Percentiles rank a stretch among this genome's conserved stretches.
phyloP scores from a whole-genome alignment of 2,888 invertebrate genomes.

The Dilophus febrilis region DNA sequence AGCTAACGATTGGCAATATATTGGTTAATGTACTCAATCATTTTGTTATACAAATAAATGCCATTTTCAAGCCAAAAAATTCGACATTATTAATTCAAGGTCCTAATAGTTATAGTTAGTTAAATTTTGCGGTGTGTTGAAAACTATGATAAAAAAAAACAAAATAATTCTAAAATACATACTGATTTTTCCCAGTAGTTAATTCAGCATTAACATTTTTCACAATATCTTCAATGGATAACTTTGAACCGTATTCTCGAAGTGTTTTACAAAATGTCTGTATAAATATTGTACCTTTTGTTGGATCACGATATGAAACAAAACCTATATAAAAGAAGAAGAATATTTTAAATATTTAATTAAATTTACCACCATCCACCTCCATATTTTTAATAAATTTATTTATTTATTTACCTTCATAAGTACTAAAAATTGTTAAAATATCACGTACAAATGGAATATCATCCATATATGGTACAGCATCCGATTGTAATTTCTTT shows the following conservation, averaged over 20 bases:
- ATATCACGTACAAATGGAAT: conserved; percentile 15
- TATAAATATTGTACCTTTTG: conserved; percentile 23
- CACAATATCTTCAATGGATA: conserved; percentile 23
- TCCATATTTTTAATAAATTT: no score
- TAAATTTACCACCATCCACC: no score
- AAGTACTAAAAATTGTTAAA: conserved; percentile 27
- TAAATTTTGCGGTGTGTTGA: no score
- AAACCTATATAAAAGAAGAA: conserved; percentile 15
- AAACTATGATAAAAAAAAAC: no score
- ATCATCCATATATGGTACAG: background rate
- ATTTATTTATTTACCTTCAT: conserved; percentile 18
- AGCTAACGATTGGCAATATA: no score
- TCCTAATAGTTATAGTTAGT: no score
- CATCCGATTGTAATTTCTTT: background rate
- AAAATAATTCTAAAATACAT: no score
- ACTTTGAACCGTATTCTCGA: conserved; percentile 14
- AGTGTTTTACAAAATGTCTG: conserved; percentile 22
- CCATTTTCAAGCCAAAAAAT: no score
- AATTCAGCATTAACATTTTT: conserved; percentile 3
- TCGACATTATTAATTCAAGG: no score
- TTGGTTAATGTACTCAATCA: no score
- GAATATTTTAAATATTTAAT: background rate
- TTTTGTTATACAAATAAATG: no score
- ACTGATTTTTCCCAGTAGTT: background rate
- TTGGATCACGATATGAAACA: conserved; percentile 22